phyloP scores from a whole-genome alignment of 2,113 vertebrate genomes.

The Megaptera novaeangliae region DNA sequence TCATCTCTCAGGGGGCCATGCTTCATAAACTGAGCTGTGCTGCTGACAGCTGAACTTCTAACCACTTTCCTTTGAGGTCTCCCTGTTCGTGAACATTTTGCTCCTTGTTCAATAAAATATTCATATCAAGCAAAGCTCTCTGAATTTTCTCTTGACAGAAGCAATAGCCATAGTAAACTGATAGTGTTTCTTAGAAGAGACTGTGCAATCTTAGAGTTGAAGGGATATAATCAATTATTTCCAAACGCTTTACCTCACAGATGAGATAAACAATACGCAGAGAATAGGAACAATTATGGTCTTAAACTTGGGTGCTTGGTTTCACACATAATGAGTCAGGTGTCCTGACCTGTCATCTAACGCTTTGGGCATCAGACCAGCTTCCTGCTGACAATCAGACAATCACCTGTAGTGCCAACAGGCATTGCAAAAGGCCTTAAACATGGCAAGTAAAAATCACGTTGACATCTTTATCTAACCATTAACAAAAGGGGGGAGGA shows the following conservation, averaged over 20 bases:
- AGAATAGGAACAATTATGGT: not conserved
- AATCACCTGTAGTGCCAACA: not conserved
- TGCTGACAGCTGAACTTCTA: not conserved
- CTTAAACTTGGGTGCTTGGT: not conserved
- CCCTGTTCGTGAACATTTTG: too few species aligned
- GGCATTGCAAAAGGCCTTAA: not conserved
- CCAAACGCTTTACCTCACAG: not conserved
- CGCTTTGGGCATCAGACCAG: not conserved
- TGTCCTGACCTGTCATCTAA: not conserved
- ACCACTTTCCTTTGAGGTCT: not conserved
- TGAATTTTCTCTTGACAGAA: not conserved
- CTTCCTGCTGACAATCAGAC: not conserved
- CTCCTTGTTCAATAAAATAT: not conserved
- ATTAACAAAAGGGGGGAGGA: not conserved
- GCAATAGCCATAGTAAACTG: not conserved
- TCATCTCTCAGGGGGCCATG: accelerated
- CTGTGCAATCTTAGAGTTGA: not conserved
- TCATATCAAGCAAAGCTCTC: not conserved
- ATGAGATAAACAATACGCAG: not conserved
- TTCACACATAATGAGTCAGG: not conserved
- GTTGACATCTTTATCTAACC: not conserved
- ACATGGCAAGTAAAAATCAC: not conserved
- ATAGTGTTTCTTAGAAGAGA: not conserved
- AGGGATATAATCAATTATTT: not conserved
- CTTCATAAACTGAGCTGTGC: not conserved